Percentiles rank a stretch among this genome's conserved stretches.
These are phyloP conservation scores for Glossophaga mutica DNA, from an alignment of 2,797 vertebrate genomes.

Conservation along the genomic window DNA sequence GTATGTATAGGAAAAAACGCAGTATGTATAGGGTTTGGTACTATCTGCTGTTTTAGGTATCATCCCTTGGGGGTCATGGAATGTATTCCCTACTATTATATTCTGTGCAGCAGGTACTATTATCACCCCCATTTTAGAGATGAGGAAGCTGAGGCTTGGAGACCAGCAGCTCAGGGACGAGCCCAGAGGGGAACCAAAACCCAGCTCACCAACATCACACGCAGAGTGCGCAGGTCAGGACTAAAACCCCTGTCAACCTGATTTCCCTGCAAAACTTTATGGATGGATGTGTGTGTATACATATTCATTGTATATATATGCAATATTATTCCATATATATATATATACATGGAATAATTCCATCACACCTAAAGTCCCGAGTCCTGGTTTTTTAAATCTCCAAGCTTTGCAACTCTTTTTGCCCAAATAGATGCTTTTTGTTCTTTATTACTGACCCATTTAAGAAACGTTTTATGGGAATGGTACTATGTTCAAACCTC, in stretches of 20 bases:
- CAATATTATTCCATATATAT: too few species aligned
- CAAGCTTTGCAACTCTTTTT: neutral
- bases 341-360: neutral
- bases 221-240: accelerated
- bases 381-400: neutral
- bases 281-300: too few species aligned
- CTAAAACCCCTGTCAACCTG: neutral
- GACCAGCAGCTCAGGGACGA: neutral
- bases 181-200: neutral
- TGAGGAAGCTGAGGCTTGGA: neutral
- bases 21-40: neutral
- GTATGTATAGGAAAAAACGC: neutral
- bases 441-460: neutral
- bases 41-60: neutral
- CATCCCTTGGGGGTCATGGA: neutral
- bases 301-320: too few species aligned
- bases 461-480: neutral
- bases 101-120: neutral
- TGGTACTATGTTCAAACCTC: neutral
- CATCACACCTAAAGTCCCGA: neutral
- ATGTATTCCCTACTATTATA: neutral
- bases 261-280: neutral
- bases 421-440: neutral
- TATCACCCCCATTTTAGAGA: neutral
- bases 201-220: neutral